Evolutionary conservation across 2,797 vertebrate species (phyloP), one percentile per base, ranked within the genome.

Genomic region (Sus cebifrons): DNA sequence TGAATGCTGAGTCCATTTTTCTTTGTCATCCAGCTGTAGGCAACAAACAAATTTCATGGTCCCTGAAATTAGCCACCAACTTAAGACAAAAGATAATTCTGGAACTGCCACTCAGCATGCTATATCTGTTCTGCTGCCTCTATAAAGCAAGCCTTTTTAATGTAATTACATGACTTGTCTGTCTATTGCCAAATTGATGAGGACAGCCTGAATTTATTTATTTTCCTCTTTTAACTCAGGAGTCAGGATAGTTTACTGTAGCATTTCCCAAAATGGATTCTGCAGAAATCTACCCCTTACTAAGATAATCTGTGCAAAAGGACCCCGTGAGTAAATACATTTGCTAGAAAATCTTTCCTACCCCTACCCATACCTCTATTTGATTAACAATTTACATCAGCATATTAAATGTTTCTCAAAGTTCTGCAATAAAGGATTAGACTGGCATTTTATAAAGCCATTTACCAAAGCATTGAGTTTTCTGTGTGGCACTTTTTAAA

Each of bases 141-240:
- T 70, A 49, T 91, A 96, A 95, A 97, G 60, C 91, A 94, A 78
- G 96, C n/a, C 58, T 97, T 96, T 93, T 89, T 71, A 97, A 89
- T 97, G 93, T 97, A 97, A 97, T 97, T 97, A 96, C 93, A 97
- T 94, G 91, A 96, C 79, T 95, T 97, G 92, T 87, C 90, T 94
- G 29, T 93, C 95, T 82, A n/a, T 74, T 89, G 82, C 90, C 88
- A 90, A 97, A 97, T 89, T 93, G 71, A 97, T 82, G 84, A 91
- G 20, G 91, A 87, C 89, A 92, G 86, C 86, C 82, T 89, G 40
- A 64, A 85, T 89, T 96, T 97, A 78, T 85, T 89, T 91, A 62
- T 92, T 89, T 96, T 89, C 78, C 18, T 86, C 62, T 70, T 90
- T 89, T 95, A 96, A 93, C 81, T 93, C 81, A 36, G 32, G 36